Percentiles rank a stretch among this genome's conserved stretches.
phyloP scores from a whole-genome alignment of 2,888 invertebrate species.

The Lochmaea crataegi region DNA sequence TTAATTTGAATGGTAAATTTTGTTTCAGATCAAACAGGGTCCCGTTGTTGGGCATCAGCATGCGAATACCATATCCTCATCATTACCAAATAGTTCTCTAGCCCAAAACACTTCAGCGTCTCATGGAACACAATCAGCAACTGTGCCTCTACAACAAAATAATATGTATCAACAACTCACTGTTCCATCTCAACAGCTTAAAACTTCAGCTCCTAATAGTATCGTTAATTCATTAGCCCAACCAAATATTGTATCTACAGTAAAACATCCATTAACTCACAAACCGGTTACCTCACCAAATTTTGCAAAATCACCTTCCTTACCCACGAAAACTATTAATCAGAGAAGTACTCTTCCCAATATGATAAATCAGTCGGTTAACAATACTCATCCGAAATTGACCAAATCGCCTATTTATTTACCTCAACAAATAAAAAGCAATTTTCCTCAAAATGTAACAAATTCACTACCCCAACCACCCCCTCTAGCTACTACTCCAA shows the following conservation, averaged over 20 bases:
- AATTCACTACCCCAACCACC: slow-evolving; percentile 18
- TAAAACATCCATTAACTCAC: slow-evolving; percentile 31
- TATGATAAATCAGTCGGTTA: slow-evolving; percentile 28
- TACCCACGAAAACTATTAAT: slow-evolving; percentile 21
- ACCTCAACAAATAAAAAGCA: slow-evolving; percentile 37
- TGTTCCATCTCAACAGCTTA: slow-evolving; percentile 15
- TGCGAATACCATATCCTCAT: slow-evolving; percentile 28
- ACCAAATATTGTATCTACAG: slow-evolving; percentile 30
- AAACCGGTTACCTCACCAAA: slow-evolving; percentile 29
- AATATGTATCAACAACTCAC: slow-evolving; percentile 35
- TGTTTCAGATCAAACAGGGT: slow-evolving; percentile 42
- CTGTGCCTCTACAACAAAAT: slow-evolving; percentile 35
- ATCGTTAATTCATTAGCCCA: slow-evolving; percentile 23
- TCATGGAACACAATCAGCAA: slow-evolving; percentile 36
- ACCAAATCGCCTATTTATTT: slow-evolving; percentile 32
- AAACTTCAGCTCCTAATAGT: slow-evolving; percentile 18
- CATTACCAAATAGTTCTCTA: slow-evolving; percentile 32
- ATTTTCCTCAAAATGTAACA: slow-evolving; percentile 28
- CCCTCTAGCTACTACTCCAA: slow-evolving; percentile 20
- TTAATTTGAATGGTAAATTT: slow-evolving; percentile 4
- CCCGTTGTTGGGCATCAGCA: slow-evolving; percentile 31
- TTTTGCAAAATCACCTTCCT: slow-evolving; percentile 24
- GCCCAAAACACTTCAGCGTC: slow-evolving; percentile 35
- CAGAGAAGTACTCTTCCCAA: slow-evolving; percentile 25
- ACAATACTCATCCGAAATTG: slow-evolving; percentile 35